These are phyloP conservation scores for Acropternis orthonyx DNA, from an alignment of 2,797 vertebrate genomes.

Conservation along the genomic window DNA sequence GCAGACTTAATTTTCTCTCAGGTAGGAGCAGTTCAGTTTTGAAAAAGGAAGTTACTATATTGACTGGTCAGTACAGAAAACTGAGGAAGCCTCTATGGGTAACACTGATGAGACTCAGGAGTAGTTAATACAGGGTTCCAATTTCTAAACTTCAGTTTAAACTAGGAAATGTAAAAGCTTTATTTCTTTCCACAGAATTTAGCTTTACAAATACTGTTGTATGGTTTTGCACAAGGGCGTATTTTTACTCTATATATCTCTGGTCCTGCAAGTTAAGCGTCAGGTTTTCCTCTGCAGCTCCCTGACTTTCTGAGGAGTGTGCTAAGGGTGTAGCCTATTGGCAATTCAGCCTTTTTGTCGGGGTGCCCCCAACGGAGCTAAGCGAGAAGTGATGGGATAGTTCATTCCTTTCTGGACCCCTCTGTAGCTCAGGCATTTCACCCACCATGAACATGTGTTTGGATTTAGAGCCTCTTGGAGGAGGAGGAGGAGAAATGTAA, in stretches of 20 bases:
- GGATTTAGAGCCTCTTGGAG: neutral
- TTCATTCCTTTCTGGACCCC: neutral
- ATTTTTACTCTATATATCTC: neutral
- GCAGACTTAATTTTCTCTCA: neutral
- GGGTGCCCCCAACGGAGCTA: neutral
- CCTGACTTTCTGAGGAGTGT: neutral
- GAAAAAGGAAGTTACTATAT: neutral
- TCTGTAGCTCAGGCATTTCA: neutral
- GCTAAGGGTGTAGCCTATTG: neutral
- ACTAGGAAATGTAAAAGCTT: neutral
- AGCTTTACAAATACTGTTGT: neutral
- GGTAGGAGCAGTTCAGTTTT: neutral
- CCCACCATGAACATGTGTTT: neutral
- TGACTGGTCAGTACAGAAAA: neutral
- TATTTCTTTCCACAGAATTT: neutral
- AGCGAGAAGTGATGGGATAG: neutral
- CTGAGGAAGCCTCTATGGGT: neutral
- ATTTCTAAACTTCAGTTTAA: neutral
- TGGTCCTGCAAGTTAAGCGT: neutral
- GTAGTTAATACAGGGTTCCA: neutral
- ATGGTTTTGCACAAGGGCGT: neutral
- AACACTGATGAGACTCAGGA: neutral
- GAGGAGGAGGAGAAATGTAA: neutral
- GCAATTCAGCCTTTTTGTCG: accelerated
- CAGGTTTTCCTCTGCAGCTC: neutral